Evolutionary conservation across 2,888 invertebrate genomes (phyloP), one percentile per base, ranked within the genome.

Genomic region (Neria commutata): DNA sequence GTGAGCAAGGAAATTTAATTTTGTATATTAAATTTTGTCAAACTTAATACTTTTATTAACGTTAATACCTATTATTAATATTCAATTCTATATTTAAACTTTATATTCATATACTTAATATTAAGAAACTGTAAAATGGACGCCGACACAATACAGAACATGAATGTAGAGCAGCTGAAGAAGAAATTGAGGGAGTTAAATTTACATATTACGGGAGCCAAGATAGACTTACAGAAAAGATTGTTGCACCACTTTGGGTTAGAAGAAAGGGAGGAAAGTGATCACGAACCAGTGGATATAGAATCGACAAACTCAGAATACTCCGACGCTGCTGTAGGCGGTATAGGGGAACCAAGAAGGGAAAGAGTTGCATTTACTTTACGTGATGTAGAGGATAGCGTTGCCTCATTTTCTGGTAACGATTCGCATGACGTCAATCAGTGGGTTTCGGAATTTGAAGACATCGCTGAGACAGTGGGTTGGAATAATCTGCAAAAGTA

Each of bases 1-100:
- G 29, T 54, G 33, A 21, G 33, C 21, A 45, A 52, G 60, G 60
- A 68, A 68, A 67, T 63, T 68, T 67, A 29, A 29, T 29, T 29
- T 8, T 11, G 5, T 29, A 8, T 29, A 11, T 29, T 5, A 29
- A 5, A 29, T n/a, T n/a, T n/a, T n/a, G n/a, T n/a, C n/a, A n/a
- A n/a, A n/a, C n/a, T n/a, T n/a, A n/a, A n/a, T n/a, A n/a, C n/a
- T n/a, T n/a, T 8, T 8, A 29, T 29, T n/a, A n/a, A n/a, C n/a
- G n/a, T n/a, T n/a, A n/a, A n/a, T n/a, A n/a, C n/a, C 29, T 8
- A 8, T 29, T 8, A 29, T 29, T 29, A 29, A 8, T 8, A 11
- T 11, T 29, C 5, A 29, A 29, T 29, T 8, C 5, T 29, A 8
- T 8, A 8, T 29, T 29, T 8, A 5, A 29, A 8, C 11, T 29